These are phyloP conservation scores for Brachyhypopomus gauderio DNA, from an alignment of 2,113 vertebrate species.

Conservation along the genomic window DNA sequence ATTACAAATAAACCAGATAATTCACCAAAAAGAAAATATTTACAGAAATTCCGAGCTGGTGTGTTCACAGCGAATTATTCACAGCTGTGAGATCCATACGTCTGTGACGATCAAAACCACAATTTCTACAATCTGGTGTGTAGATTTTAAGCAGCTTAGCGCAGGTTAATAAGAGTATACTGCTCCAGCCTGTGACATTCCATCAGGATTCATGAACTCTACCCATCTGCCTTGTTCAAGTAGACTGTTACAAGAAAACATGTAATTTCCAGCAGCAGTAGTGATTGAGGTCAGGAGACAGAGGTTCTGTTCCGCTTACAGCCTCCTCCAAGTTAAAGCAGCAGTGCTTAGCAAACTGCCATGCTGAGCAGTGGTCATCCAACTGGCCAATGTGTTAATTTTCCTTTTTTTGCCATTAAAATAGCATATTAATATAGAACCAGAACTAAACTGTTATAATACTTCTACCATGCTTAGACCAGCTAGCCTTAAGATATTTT, in stretches of 20 bases:
- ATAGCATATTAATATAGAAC: neutral
- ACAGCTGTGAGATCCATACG: neutral
- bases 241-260: neutral
- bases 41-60: slow-evolving; percentile 13
- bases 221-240: slow-evolving; percentile 13
- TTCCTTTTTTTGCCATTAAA: neutral
- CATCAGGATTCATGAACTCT: slow-evolving; percentile 2
- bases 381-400: slow-evolving; percentile 10
- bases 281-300: slow-evolving; percentile 12
- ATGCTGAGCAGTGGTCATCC: neutral
- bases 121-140: neutral
- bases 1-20: neutral
- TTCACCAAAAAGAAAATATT: slow-evolving; percentile 14
- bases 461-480: slow-evolving; percentile 31
- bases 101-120: neutral
- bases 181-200: slow-evolving; percentile 15
- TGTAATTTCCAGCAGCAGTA: slow-evolving; percentile 2
- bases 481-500: slow-evolving; percentile 41
- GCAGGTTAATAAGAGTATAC: slow-evolving; percentile 6
- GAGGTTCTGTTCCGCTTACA: slow-evolving; percentile 19
- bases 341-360: slow-evolving; percentile 13
- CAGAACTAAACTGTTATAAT: slow-evolving; percentile 3
- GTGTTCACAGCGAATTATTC: slow-evolving; percentile 16
- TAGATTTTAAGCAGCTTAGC: slow-evolving; percentile 25
- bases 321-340: neutral